Percentiles rank a stretch among this genome's conserved stretches.
Evolutionary conservation across 2,113 vertebrate genomes (phyloP).

Genomic region (Poecilia latipinna): DNA sequence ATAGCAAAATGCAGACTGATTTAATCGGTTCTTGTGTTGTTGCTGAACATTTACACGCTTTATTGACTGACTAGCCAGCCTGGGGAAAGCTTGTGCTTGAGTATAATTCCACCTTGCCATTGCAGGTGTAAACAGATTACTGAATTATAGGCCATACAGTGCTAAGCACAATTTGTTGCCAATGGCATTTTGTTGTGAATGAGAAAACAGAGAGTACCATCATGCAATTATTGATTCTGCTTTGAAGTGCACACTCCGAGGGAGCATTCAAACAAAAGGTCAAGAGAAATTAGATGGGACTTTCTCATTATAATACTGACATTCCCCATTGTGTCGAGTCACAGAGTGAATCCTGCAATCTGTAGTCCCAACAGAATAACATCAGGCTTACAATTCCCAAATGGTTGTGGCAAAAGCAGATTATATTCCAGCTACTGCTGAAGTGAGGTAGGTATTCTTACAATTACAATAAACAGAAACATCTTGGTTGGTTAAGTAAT

Average conservation of each 20-base stretch:
- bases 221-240: constrained; percentile 68
- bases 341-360: constrained; percentile 36
- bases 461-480: not conserved
- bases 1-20: constrained; percentile 12
- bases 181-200: constrained; percentile 26
- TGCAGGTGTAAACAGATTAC: constrained; percentile 32
- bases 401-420: constrained; percentile 40
- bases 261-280: constrained; percentile 70
- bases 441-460: constrained; percentile 15
- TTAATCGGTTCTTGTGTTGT: constrained; percentile 9
- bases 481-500: constrained; percentile 17
- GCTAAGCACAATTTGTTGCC: constrained; percentile 40
- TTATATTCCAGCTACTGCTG: constrained; percentile 1
- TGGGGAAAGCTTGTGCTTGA: constrained; percentile 16
- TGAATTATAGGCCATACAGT: constrained; percentile 12
- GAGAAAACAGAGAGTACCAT: constrained; percentile 34
- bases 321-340: constrained; percentile 44
- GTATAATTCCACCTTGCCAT: constrained; percentile 28
- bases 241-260: constrained; percentile 58
- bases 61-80: constrained; percentile 51
- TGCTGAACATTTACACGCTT: constrained; percentile 27
- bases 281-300: constrained; percentile 61
- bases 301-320: constrained; percentile 61
- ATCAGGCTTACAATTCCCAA: constrained; percentile 23
- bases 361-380: constrained; percentile 11